Evolutionary conservation across 2,888 invertebrate species (phyloP).

Genomic region (Agrochola litura): DNA sequence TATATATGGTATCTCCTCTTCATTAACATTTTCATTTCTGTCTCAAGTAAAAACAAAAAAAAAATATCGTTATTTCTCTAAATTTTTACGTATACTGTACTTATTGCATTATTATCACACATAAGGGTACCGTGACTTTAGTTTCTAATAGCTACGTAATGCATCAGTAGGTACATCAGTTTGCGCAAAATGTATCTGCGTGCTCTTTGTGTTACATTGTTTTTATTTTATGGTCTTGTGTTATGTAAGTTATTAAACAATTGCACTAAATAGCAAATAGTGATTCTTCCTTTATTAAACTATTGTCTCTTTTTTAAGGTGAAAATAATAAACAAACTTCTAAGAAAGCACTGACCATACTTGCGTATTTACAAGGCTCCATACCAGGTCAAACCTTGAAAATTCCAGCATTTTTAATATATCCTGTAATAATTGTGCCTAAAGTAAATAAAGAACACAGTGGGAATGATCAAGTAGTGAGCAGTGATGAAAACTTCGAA

Average conservation of each 20-base stretch:
- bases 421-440: slow-evolving; percentile 52
- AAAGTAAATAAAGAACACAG: slow-evolving; percentile 19
- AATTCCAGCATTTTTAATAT: slow-evolving; percentile 49
- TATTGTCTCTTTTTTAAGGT: slow-evolving; percentile 57
- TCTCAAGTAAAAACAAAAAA: neutral
- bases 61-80: neutral
- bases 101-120: slow-evolving; percentile 20
- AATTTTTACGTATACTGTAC: slow-evolving; percentile 53
- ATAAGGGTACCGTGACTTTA: slow-evolving; percentile 27
- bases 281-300: neutral
- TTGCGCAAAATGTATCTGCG: slow-evolving; percentile 76
- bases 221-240: slow-evolving; percentile 28
- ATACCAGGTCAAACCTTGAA: slow-evolving; percentile 25
- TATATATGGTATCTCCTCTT: no score
- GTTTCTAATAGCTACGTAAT: slow-evolving; percentile 20
- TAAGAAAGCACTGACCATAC: slow-evolving; percentile 11
- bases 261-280: neutral
- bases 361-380: slow-evolving; percentile 32
- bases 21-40: neutral
- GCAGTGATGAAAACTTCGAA: slow-evolving; percentile 4
- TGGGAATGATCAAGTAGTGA: neutral
- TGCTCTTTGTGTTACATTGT: slow-evolving; percentile 65
- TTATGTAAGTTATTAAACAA: slow-evolving; percentile 50
- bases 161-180: slow-evolving; percentile 67
- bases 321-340: slow-evolving; percentile 25